Conservation (phyloP, 1,140 invertebrate species). For the Drosophila rufa region DNA sequence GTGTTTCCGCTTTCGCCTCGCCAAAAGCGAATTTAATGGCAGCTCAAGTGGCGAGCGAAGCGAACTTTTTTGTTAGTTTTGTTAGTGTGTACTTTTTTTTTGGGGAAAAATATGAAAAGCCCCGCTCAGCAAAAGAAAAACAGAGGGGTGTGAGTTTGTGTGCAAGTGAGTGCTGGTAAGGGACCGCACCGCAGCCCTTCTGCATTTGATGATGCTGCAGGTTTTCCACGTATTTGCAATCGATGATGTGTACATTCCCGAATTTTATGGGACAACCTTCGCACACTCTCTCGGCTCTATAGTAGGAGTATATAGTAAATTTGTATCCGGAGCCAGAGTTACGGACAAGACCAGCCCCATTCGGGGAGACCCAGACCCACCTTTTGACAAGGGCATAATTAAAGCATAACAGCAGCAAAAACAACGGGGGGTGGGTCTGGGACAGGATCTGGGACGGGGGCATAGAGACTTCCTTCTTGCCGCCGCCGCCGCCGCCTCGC, state of each 20-base stretch:
- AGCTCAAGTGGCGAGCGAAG: slow-evolving; percentile 37
- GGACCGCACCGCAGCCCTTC: not conserved
- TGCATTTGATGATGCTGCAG: slow-evolving; percentile 54
- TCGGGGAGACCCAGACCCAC: slow-evolving; percentile 51
- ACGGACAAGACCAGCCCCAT: slow-evolving; percentile 13
- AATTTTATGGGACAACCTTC: slow-evolving; percentile 51
- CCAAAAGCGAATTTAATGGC: slow-evolving; percentile 51
- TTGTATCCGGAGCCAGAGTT: slow-evolving; percentile 39
- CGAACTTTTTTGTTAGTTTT: slow-evolving; percentile 43
- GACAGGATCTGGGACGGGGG: slow-evolving; percentile 1
- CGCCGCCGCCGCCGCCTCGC: slow-evolving; percentile 3
- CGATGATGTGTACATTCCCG: slow-evolving; percentile 50
- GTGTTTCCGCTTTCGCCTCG: slow-evolving; percentile 28
- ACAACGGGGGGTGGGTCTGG: slow-evolving; percentile 38
- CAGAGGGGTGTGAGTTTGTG: not conserved
- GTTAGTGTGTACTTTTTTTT: not conserved
- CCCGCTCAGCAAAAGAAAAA: slow-evolving; percentile 14
- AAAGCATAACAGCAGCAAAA: slow-evolving; percentile 77
- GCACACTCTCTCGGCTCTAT: slow-evolving; percentile 5
- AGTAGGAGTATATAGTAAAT: slow-evolving; percentile 28
- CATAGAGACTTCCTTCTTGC: slow-evolving; percentile 1
- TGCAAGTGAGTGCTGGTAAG: not conserved
- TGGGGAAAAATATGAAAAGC: slow-evolving; percentile 42
- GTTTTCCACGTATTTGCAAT: slow-evolving; percentile 49
- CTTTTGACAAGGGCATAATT: slow-evolving; percentile 82